Evolutionary conservation across 1,140 invertebrate species (phyloP).

Genomic region (Notospermus geniculatus): DNA sequence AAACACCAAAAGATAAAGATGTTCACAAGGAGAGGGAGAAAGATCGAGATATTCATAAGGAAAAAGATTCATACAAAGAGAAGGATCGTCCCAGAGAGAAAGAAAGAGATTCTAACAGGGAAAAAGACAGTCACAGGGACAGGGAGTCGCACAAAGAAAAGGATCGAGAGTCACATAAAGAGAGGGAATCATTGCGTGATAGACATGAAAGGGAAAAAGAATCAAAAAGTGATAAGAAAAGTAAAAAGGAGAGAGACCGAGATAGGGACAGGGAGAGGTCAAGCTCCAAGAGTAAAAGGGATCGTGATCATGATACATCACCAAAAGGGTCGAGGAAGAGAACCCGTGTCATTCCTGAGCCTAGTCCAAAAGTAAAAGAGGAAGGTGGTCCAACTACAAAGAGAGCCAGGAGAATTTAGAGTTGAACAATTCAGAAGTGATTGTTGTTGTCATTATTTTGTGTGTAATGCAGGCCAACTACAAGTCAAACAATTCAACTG

Average conservation of each 20-base stretch:
- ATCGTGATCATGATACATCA: conserved; percentile 14
- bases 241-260: conserved; percentile 12
- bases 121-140: conserved; percentile 5
- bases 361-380: too few relatives aligned
- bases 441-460: too few relatives aligned
- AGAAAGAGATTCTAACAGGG: conserved; percentile 1
- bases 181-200: neutral
- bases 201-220: neutral
- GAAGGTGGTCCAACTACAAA: too few relatives aligned
- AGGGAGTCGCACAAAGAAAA: neutral
- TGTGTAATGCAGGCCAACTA: too few relatives aligned
- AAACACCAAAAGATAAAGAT: conserved; percentile 18
- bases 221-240: neutral
- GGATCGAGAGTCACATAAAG: conserved; percentile 1
- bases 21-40: conserved; percentile 14
- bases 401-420: too few relatives aligned
- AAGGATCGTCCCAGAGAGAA: conserved; percentile 10
- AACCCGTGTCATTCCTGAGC: too few relatives aligned
- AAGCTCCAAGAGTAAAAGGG: conserved; percentile 23
- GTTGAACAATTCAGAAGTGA: too few relatives aligned
- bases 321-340: too few relatives aligned
- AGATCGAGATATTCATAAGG: conserved; percentile 11
- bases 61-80: conserved; percentile 9
- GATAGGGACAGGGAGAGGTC: conserved; percentile 19
- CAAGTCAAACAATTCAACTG: too few relatives aligned